Percentiles rank a stretch among this genome's conserved stretches.
These are phyloP conservation scores for Eumeta japonica DNA, from an alignment of 1,140 invertebrate species.

Conservation along the genomic window DNA sequence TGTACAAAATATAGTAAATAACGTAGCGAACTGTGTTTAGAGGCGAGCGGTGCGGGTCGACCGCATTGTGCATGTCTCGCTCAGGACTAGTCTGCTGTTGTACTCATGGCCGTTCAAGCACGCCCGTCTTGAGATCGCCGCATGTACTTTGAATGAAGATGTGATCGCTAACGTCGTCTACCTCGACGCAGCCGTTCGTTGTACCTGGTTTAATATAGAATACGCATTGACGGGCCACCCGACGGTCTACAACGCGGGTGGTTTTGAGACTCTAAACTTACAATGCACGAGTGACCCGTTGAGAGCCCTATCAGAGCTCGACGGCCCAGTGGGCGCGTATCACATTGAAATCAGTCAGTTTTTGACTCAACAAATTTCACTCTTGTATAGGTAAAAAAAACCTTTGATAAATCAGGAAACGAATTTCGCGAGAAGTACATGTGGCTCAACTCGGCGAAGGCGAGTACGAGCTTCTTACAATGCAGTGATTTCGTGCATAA, in stretches of 20 bases:
- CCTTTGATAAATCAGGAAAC: background rate
- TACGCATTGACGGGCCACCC: too few relatives aligned
- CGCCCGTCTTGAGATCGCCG: background rate
- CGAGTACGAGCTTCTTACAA: too few relatives aligned
- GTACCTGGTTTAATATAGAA: background rate
- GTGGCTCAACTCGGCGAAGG: conserved; percentile 22
- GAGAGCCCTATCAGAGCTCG: background rate
- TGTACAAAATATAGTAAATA: conserved; percentile 41
- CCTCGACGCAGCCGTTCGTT: background rate
- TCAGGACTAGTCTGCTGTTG: background rate
- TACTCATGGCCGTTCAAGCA: background rate
- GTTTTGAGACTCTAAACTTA: background rate
- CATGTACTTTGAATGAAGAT: background rate
- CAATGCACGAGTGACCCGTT: background rate
- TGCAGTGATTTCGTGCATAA: conserved; percentile 37
- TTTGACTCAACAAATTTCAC: background rate
- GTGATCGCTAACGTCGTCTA: too few relatives aligned
- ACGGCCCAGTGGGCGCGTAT: background rate
- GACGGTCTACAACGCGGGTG: too few relatives aligned
- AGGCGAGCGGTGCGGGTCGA: conserved; percentile 25
- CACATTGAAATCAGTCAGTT: background rate
- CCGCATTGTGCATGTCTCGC: background rate
- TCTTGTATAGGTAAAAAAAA: background rate
- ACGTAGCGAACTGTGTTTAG: conserved; percentile 33
- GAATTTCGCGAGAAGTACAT: conserved; percentile 21